phyloP scores from a whole-genome alignment of 1,140 invertebrate genomes.

The Mylabris phalerata region DNA sequence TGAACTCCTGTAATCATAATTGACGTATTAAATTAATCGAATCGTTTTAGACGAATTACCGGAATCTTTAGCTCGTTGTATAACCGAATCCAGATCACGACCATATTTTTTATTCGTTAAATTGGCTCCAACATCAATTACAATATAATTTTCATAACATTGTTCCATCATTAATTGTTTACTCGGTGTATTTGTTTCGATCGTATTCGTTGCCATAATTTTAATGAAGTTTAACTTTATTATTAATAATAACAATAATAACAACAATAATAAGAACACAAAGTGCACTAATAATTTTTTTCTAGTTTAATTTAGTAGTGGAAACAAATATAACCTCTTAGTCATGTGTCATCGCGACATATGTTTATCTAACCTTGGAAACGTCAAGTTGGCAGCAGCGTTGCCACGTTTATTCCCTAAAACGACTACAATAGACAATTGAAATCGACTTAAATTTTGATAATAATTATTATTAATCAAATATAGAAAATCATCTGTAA shows the following conservation, averaged over 20 bases:
- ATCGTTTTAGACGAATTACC: slow-evolving; percentile 48
- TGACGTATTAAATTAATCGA: slow-evolving; percentile 14
- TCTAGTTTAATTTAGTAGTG: not conserved
- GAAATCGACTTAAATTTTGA: too few relatives aligned
- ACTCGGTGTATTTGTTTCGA: slow-evolving; percentile 17
- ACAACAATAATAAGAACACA: too few relatives aligned
- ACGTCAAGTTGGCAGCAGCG: too few relatives aligned
- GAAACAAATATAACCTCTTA: slow-evolving; percentile 28
- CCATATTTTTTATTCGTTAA: slow-evolving; percentile 91
- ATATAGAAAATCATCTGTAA: too few relatives aligned
- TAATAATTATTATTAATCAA: too few relatives aligned
- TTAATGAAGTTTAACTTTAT: too few relatives aligned
- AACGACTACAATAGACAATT: too few relatives aligned
- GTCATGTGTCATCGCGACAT: slow-evolving; percentile 18
- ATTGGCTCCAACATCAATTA: slow-evolving; percentile 91
- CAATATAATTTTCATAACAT: slow-evolving; percentile 80
- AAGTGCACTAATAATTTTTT: too few relatives aligned
- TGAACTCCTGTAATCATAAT: slow-evolving; percentile 85
- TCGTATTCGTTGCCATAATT: slow-evolving; percentile 12
- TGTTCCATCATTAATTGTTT: slow-evolving; percentile 44
- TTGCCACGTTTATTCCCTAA: too few relatives aligned
- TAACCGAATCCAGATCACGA: slow-evolving; percentile 85
- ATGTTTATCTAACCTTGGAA: not conserved
- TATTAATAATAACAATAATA: too few relatives aligned
- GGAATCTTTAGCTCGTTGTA: slow-evolving; percentile 86